Percentiles rank a stretch among this genome's conserved stretches.
phyloP scores from a whole-genome alignment of 1,140 invertebrate species.

The Trachymyrmex cornetzi region DNA sequence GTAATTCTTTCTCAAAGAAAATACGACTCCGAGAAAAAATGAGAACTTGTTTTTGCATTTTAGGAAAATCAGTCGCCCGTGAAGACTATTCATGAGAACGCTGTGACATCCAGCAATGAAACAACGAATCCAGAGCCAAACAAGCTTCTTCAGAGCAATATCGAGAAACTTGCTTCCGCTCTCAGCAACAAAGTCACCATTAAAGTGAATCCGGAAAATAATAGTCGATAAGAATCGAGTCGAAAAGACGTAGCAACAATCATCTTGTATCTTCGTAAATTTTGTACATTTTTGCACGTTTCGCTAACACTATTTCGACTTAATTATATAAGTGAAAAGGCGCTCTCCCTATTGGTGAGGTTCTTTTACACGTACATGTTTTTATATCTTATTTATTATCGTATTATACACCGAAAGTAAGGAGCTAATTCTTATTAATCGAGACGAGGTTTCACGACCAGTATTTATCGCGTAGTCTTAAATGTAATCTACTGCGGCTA shows the following conservation, averaged over 20 bases:
- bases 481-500: slow-evolving; percentile 70
- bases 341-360: slow-evolving; percentile 70
- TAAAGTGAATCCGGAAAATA: slow-evolving; percentile 84
- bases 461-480: slow-evolving; percentile 70
- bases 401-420: slow-evolving; percentile 67
- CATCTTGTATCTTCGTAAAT: slow-evolving; percentile 69
- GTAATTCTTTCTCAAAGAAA: background rate
- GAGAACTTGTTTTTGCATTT: slow-evolving; percentile 29
- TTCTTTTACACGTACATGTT: slow-evolving; percentile 73
- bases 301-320: slow-evolving; percentile 61
- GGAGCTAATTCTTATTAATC: slow-evolving; percentile 69
- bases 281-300: slow-evolving; percentile 78
- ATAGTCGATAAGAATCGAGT: slow-evolving; percentile 80
- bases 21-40: background rate
- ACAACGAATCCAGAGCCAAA: slow-evolving; percentile 70
- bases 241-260: slow-evolving; percentile 59
- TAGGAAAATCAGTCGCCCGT: slow-evolving; percentile 65
- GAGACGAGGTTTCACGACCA: slow-evolving; percentile 63
- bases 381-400: slow-evolving; percentile 79
- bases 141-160: slow-evolving; percentile 75
- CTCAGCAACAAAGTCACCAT: slow-evolving; percentile 85
- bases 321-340: slow-evolving; percentile 65
- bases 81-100: slow-evolving; percentile 65
- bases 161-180: slow-evolving; percentile 83
- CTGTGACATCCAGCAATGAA: slow-evolving; percentile 57